Base-by-base conservation (phyloP, 1,140 invertebrate species). In the Zaprionus taronus region DNA sequence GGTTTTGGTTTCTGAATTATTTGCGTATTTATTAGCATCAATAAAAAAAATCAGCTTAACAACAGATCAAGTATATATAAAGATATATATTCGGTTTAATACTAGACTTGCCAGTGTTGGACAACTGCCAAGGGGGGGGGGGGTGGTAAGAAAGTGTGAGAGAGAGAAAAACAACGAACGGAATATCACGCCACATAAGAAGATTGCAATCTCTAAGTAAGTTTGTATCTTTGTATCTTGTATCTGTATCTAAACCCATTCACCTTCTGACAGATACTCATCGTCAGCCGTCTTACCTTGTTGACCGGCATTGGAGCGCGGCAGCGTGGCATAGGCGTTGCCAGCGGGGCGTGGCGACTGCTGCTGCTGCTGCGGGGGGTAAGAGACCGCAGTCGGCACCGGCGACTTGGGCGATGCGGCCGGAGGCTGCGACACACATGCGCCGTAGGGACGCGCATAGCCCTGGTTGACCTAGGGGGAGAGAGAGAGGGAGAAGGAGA, bases 201-300 rank as follows among this genome's bases (percentile, higher is more conserved):
- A 60, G 57, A 51, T 34, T 34, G 31, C 31, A 34, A 34, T 34
- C 31, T 34, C 31, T 34, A 65, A 56, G 63, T 64, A 38, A 49
- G n/a, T 22, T 68, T 58, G 49, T 66, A 55, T 51, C 44, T 53
- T 65, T 64, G 61, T 66, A 53, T 36, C 31, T 34, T 65, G 26
- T 57, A 31, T 61, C 22, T 61, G 51, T 66, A 38, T 31, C 60
- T 69, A 90, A 81, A 86, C 85, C 90, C 82, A 91, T 86, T 86
- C 85, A 83, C 91, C 82, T 78, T 90, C 79, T 73, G 77, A 91
- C 75, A 72, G 72, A 66, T 75, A 79, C 72, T 89, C 77, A 63
- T 87, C 80, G 70, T 91, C 81, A 83, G 81, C 74, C 47, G 36
- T 76, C 91, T 92, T 91, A 92, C 91, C 91, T 92, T 92, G 91